A percentile compares a stretch with the other conserved stretches of the same genome.
Conservation (phyloP, 2,797 vertebrate species). For the Trachops cirrhosus region DNA sequence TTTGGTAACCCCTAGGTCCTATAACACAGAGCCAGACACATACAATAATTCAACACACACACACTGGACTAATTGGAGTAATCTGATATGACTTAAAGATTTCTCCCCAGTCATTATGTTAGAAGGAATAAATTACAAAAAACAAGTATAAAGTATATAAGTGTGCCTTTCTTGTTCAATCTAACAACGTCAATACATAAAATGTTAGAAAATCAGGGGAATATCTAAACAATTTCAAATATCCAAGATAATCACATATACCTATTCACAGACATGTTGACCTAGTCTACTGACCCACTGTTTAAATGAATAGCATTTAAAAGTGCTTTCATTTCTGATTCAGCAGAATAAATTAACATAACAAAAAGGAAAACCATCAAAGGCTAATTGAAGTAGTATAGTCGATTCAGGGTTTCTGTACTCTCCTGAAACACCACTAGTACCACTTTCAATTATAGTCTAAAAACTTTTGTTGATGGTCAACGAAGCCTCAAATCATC, state of each 20-base stretch:
- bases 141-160: not conserved
- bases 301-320: not conserved
- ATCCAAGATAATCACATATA: not conserved
- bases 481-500: not conserved
- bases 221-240: not conserved
- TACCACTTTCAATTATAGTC: not conserved
- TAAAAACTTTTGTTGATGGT: not conserved
- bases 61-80: not conserved
- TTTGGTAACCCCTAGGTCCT: not conserved
- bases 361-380: conserved; percentile 19
- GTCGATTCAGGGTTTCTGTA: not conserved
- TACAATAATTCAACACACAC: not conserved
- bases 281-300: not conserved
- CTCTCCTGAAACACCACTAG: not conserved
- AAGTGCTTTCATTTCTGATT: not conserved
- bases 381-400: not conserved
- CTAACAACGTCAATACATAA: conserved; percentile 15
- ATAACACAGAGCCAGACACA: not conserved
- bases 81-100: not conserved
- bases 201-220: not conserved
- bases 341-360: conserved; percentile 2
- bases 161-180: not conserved
- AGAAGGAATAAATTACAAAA: conserved; percentile 12
- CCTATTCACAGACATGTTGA: not conserved
- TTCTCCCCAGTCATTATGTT: not conserved